Base-by-base conservation (phyloP, 2,888 invertebrate species). In the Dermolepida albohirtum region DNA sequence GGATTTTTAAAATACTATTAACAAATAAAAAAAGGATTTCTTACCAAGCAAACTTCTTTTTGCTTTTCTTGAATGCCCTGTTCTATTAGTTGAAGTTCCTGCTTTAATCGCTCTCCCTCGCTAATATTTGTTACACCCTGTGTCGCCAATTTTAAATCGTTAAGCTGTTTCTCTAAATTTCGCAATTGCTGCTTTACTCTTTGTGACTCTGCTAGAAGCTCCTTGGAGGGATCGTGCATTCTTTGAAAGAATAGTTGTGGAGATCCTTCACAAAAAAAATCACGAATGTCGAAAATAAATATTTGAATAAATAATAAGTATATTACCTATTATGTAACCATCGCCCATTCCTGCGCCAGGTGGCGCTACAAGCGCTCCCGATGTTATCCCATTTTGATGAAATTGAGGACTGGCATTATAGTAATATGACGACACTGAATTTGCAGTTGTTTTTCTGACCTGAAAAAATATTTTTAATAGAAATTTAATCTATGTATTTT, bases 41-140 rank as follows among this genome's bases (percentile, higher is more conserved):
- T 77, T 74, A 84, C 83, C 78, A 83, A 74, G 73, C 85, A 84
- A 49, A 87, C 85, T 73, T 88, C 88, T 70, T 87, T 88, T 72
- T 89, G 88, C 74, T 87, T 87, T 74, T 88, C 88, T 64, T 87
- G 84, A 71, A 89, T 89, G 29, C 88, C 88, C 71, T 88, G 87
- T 75, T 89, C 88, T 27, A 89, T 87, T 76, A 88, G 81, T 71
- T 87, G 87, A 65, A 89, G 80, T 76, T 89, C 88, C 74, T 88
- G 87, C 8, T 87, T 85, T 40, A 89, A 79, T 68, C 87, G 81
- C 71, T 89, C 88, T 14, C 87, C 85, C 73, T 88, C 87, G 67
- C 80, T 84, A 64, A 87, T 80, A 10, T 83, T 84, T 10, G 85
- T 84, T 41, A 86, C 83, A 17, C 80, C 79, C 74, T 88, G 86